A percentile compares a stretch with the other conserved stretches of the same genome.
Conservation (phyloP, 64 coral and sea anemone genomes). For the Montipora capricornis region DNA sequence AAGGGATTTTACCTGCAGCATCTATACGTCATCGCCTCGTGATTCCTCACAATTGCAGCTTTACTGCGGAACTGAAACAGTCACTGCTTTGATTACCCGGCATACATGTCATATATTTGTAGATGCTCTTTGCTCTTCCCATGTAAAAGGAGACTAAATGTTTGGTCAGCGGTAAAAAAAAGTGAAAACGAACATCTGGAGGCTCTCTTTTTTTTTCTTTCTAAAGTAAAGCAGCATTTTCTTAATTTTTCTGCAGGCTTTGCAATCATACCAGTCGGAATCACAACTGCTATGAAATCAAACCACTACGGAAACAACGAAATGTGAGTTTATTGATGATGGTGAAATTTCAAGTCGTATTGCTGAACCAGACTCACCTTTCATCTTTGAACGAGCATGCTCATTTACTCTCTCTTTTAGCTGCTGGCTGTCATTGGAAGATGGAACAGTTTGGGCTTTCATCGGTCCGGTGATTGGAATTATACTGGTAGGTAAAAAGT, state of each 20-base stretch:
- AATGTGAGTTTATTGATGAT: neutral
- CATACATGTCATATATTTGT: too few species aligned
- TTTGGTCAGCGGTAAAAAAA: too few species aligned
- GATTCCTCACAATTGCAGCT: too few species aligned
- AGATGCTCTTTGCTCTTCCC: too few species aligned
- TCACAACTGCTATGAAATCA: conserved; percentile 12
- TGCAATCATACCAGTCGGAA: conserved; percentile 20
- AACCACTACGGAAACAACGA: conserved; percentile 28
- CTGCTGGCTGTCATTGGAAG: conserved; percentile 57
- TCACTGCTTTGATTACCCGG: too few species aligned
- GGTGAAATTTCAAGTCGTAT: neutral
- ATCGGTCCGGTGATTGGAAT: conserved; percentile 55
- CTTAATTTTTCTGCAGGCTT: conserved; percentile 30
- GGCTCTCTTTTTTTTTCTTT: too few species aligned
- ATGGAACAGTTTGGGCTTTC: conserved; percentile 70
- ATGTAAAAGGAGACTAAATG: too few species aligned
- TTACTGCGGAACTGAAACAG: too few species aligned
- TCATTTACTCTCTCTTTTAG: neutral
- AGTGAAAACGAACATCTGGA: too few species aligned
- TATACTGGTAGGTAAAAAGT: conserved; percentile 38
- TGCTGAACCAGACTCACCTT: neutral
- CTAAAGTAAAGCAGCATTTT: too few species aligned
- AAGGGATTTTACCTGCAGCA: too few species aligned
- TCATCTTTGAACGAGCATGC: neutral
- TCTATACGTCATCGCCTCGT: too few species aligned